Percentiles rank a stretch among this genome's conserved stretches.
phyloP scores from a whole-genome alignment of 2,113 vertebrate species.

The Eupsittula cactorum region DNA sequence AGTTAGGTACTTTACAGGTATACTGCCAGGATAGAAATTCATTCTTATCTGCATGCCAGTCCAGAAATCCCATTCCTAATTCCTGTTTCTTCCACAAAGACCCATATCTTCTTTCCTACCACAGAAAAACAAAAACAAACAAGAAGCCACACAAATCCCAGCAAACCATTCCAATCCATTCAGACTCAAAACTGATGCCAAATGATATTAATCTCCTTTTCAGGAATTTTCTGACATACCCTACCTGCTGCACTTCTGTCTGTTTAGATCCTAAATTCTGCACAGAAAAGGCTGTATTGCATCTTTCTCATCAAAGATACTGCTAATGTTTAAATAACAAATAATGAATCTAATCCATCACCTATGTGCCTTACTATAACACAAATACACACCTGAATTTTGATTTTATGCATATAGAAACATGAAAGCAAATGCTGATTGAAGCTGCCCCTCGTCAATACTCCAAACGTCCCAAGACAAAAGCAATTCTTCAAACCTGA shows the following conservation, averaged over 20 bases:
- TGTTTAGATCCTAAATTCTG: not conserved
- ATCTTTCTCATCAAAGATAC: not conserved
- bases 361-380: not conserved
- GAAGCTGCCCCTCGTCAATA: rapidly evolving
- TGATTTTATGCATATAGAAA: not conserved
- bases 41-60: not conserved
- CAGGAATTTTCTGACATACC: not conserved
- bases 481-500: not conserved
- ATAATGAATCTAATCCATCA: not conserved
- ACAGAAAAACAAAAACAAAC: not conserved
- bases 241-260: not conserved
- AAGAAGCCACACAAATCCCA: not conserved
- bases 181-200: not conserved
- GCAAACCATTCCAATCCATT: not conserved
- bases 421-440: not conserved
- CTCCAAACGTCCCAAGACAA: not conserved
- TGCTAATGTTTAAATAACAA: not conserved
- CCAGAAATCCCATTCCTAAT: not conserved
- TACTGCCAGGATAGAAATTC: not conserved
- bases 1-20: not conserved
- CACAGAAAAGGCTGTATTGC: not conserved
- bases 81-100: not conserved
- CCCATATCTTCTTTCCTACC: not conserved
- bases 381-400: not conserved
- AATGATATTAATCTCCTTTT: not conserved